Conservation (phyloP, 2,797 vertebrate genomes). For the Numenius phaeopus region DNA sequence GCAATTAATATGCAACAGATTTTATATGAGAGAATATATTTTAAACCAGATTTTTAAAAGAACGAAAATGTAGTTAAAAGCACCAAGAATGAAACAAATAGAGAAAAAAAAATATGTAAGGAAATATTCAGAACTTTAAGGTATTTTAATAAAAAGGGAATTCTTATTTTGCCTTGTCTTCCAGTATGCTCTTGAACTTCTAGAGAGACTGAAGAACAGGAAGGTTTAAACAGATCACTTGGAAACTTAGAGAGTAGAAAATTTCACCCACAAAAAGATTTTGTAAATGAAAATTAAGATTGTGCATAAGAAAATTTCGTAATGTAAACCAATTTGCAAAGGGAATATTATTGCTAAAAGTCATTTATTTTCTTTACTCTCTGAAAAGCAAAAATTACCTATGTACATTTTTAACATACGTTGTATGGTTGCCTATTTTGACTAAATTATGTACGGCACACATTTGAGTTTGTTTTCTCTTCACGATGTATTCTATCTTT, state of each 20-base stretch:
- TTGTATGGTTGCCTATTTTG: not conserved
- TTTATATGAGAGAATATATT: not conserved
- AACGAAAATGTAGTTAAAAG: not conserved
- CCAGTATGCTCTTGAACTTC: not conserved
- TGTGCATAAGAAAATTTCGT: not conserved
- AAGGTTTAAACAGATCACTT: not conserved
- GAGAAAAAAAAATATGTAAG: not conserved
- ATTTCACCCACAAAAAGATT: not conserved
- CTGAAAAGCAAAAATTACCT: not conserved
- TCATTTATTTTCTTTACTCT: not conserved
- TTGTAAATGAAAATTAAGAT: not conserved
- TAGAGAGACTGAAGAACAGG: not conserved
- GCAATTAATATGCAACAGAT: not conserved
- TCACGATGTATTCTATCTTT: not conserved
- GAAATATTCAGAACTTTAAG: not conserved
- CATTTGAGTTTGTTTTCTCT: not conserved
- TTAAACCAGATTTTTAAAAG: not conserved
- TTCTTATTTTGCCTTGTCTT: not conserved
- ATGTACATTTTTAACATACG: not conserved
- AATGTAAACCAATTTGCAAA: not conserved
- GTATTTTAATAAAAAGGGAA: not conserved
- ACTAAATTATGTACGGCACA: constrained; percentile 46
- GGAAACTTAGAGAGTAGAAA: not conserved
- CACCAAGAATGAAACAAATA: not conserved
- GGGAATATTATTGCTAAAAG: not conserved